Base-by-base conservation (phyloP, 23 tunicate genomes). In the Oikopleura dioica region DNA sequence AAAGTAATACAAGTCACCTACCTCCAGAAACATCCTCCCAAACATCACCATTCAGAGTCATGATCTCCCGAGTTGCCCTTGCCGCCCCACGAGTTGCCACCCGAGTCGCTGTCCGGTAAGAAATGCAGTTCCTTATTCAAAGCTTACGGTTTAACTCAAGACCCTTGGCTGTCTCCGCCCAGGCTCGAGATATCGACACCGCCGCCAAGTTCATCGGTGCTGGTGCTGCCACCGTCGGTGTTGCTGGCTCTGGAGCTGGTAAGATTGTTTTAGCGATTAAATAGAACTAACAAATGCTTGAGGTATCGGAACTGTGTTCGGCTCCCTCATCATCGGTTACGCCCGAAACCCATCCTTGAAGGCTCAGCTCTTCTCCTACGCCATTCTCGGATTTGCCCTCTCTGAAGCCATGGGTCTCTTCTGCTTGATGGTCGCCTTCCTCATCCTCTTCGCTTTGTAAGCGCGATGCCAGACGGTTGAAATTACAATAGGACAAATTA, bases 381-480 rank as follows among this genome's bases (percentile, higher is more conserved):
- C 99, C 69, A 94, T 94, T 79, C 84, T 94, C 59, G 99, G 99
- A 9, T 94, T 94, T 79, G 99, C 99, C 68, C 76, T 94, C 77
- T 94, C 99, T 23, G 99, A 94, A 86, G 99, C 99, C 80, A 94
- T 94, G 99, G 99, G 99, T 35, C 92, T 94, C 2, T 94, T 94
- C 81, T 94, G 95, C 78, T 85, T 94, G 68, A 94, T 94, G 99
- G 83, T 94, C 51, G 99, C 99, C 69, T 94, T 94, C 88, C 78
- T 94, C 79, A 94, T 94, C 78, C 77, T 94, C 59, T 94, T 94
- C 44, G 99, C 95, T 59, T 79, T 94, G 24, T 94, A 85, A 36
- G n/a, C n/a, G n/a, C n/a, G n/a, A n/a, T n/a, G n/a, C n/a, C n/a
- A n/a, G n/a, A n/a, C n/a, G n/a, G n/a, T n/a, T n/a, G n/a, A n/a